phyloP scores from a whole-genome alignment of 2,797 vertebrate species.

The Pangasius larnaudii region DNA sequence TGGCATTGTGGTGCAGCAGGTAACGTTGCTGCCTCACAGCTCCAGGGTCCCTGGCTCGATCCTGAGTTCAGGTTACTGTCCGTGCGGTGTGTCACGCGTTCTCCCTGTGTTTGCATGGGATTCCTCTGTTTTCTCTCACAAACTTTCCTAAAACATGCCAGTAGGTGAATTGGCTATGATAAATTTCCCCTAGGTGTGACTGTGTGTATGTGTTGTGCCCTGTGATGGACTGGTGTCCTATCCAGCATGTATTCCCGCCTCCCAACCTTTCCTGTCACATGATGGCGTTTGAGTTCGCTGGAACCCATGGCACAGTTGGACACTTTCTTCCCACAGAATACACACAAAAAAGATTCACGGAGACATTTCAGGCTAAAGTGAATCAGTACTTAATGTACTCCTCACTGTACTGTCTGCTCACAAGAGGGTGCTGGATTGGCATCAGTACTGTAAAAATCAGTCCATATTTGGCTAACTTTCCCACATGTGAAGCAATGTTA shows the following conservation, averaged over 20 bases:
- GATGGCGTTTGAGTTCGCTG: background rate
- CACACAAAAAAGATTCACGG: background rate
- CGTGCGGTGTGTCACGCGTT: background rate
- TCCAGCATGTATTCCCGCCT: background rate
- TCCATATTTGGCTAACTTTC: background rate
- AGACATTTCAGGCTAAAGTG: background rate
- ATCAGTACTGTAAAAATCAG: background rate
- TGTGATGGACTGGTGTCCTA: background rate
- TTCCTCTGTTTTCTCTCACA: background rate
- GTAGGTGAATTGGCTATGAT: background rate
- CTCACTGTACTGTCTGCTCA: conserved; percentile 8
- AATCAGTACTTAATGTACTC: background rate
- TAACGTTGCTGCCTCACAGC: background rate
- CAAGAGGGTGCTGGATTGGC: conserved; percentile 9
- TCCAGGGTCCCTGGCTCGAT: background rate
- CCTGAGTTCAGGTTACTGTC: background rate
- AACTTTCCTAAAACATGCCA: background rate
- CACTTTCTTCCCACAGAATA: background rate
- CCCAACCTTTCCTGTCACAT: background rate
- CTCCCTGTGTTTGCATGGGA: background rate
- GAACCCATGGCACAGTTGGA: background rate
- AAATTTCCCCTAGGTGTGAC: background rate
- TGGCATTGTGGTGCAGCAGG: background rate
- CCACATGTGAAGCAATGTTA: background rate
- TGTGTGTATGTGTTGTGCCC: background rate